Evolutionary conservation across 2,888 invertebrate genomes (phyloP).

Genomic region (Allophyes oxyacanthae): DNA sequence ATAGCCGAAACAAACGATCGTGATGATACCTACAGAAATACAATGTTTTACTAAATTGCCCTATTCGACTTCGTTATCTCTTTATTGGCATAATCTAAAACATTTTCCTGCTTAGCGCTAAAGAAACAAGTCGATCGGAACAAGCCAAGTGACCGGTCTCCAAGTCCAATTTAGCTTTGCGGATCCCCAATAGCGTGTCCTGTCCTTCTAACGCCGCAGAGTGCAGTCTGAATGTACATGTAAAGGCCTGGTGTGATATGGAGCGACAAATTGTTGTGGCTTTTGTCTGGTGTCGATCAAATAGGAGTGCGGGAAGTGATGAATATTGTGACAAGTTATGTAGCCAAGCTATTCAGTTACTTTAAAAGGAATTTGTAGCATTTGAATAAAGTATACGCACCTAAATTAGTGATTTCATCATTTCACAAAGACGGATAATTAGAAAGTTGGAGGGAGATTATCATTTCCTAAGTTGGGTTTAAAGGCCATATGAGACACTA

Average conservation of each 20-base stretch:
- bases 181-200: constrained; percentile 66
- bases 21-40: constrained; percentile 41
- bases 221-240: constrained; percentile 61
- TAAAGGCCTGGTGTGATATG: constrained; percentile 54
- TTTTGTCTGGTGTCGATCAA: constrained; percentile 49
- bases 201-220: constrained; percentile 66
- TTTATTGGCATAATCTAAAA: constrained; percentile 48
- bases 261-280: constrained; percentile 48
- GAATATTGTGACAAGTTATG: constrained; percentile 20
- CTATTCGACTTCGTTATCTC: constrained; percentile 44
- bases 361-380: too few relatives aligned
- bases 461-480: too few relatives aligned
- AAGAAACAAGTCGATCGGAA: constrained; percentile 66
- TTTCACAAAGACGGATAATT: too few relatives aligned
- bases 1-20: constrained; percentile 46
- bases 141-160: constrained; percentile 65
- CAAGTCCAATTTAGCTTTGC: constrained; percentile 73
- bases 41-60: constrained; percentile 45
- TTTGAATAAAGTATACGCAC: too few relatives aligned
- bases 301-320: constrained; percentile 25
- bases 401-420: too few relatives aligned
- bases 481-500: too few relatives aligned
- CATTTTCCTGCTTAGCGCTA: constrained; percentile 50
- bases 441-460: too few relatives aligned
- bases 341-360: too few relatives aligned